Evolutionary conservation across 2,888 invertebrate genomes (phyloP).

Genomic region (Idaea aversata): DNA sequence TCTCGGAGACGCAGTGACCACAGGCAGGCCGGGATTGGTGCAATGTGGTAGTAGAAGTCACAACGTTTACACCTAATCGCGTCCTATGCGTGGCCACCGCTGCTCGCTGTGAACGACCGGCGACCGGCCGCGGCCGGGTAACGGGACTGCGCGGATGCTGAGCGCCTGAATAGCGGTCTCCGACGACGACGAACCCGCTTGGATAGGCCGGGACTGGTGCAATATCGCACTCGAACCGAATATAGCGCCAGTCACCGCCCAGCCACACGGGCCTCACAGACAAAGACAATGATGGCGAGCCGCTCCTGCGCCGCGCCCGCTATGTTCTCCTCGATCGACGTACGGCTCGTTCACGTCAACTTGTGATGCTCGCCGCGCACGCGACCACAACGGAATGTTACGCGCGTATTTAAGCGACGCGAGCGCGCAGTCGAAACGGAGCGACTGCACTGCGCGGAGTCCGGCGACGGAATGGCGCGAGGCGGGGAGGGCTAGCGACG

Average conservation of each 20-base stretch:
- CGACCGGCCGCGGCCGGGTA: conserved; percentile 57
- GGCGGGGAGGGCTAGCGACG: conserved; percentile 61
- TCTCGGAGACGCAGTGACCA: conserved; percentile 52
- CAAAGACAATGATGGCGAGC: conserved; percentile 52
- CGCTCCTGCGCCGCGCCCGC: conserved; percentile 60
- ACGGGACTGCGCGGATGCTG: conserved; percentile 78
- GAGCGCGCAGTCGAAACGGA: conserved; percentile 29
- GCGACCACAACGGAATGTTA: conserved; percentile 53
- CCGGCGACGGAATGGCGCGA: conserved; percentile 55
- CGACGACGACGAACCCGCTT: conserved; percentile 71
- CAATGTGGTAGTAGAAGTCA: conserved; percentile 75
- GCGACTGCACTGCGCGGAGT: conserved; percentile 41
- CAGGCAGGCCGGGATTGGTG: conserved; percentile 81
- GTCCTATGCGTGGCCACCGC: conserved; percentile 78
- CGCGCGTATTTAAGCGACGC: conserved; percentile 50
- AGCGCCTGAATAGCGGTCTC: conserved; percentile 68
- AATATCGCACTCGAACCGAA: conserved; percentile 75
- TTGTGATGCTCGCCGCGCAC: conserved; percentile 48
- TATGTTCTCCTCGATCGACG: conserved; percentile 34
- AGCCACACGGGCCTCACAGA: conserved; percentile 74
- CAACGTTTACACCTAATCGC: conserved; percentile 78
- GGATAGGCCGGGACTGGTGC: conserved; percentile 82
- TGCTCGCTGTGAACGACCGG: conserved; percentile 75
- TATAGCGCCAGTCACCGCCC: conserved; percentile 79
- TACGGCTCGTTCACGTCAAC: conserved; percentile 32